phyloP scores from a whole-genome alignment of 2,888 invertebrate species.

The Nomada goodeniana region DNA sequence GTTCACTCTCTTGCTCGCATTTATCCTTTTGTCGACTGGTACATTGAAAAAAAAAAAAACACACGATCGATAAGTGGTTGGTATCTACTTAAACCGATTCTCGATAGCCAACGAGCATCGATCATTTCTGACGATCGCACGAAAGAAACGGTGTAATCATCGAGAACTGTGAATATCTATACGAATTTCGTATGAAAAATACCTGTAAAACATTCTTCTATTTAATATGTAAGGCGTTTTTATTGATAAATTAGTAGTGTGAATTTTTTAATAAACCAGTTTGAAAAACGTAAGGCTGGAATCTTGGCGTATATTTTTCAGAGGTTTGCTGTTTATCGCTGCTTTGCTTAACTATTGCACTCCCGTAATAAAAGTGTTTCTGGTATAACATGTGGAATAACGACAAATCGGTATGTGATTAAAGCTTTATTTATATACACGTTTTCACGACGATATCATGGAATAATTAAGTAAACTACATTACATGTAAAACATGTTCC shows the following conservation, averaged over 20 bases:
- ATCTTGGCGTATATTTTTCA: slow-evolving; percentile 21
- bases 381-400: not conserved
- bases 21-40: slow-evolving; percentile 10
- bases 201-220: slow-evolving; percentile 77
- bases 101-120: slow-evolving; percentile 59
- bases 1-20: not conserved
- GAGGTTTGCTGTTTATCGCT: not conserved
- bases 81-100: slow-evolving; percentile 38
- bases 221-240: slow-evolving; percentile 83
- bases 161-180: slow-evolving; percentile 73
- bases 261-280: slow-evolving; percentile 83
- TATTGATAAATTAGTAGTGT: slow-evolving; percentile 83
- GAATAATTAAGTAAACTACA: slow-evolving; percentile 79
- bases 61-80: slow-evolving; percentile 15
- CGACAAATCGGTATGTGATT: slow-evolving; percentile 33
- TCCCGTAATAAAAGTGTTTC: not conserved
- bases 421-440: slow-evolving; percentile 82
- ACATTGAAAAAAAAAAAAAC: slow-evolving; percentile 4
- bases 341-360: not conserved
- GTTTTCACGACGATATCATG: slow-evolving; percentile 77
- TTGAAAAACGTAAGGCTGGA: slow-evolving; percentile 59
- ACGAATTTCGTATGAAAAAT: slow-evolving; percentile 71
- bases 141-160: slow-evolving; percentile 73
- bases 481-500: slow-evolving; percentile 80
- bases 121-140: slow-evolving; percentile 73